Evolutionary conservation across 2,113 vertebrate species (phyloP).

Genomic region (Cariama cristata): DNA sequence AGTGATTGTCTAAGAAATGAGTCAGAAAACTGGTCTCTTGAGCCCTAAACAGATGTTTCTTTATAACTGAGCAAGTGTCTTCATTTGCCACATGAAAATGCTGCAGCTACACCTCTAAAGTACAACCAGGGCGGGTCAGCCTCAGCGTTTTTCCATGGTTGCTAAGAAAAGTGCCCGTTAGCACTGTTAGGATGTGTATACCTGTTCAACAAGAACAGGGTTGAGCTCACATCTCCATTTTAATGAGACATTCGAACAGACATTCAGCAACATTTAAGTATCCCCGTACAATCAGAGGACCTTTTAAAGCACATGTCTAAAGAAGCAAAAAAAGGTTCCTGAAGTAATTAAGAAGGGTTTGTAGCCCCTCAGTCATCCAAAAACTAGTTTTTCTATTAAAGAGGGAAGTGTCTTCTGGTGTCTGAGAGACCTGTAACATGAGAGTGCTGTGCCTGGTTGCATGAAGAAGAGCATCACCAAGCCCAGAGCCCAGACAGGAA

Average conservation of each 20-base stretch:
- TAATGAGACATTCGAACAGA: background rate
- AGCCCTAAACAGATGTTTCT: background rate
- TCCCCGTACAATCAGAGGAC: background rate
- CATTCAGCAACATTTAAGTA: background rate
- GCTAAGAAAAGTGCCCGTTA: background rate
- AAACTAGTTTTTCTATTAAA: background rate
- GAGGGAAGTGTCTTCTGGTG: background rate
- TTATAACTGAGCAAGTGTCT: background rate
- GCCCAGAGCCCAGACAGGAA: background rate
- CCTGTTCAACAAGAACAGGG: background rate
- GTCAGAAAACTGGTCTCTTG: background rate
- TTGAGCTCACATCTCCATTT: background rate
- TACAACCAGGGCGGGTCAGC: background rate
- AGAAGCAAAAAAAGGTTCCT: background rate
- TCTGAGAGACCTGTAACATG: background rate
- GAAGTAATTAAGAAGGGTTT: background rate
- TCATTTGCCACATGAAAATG: background rate
- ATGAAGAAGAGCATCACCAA: background rate
- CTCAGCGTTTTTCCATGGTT: background rate
- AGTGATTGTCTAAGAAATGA: background rate
- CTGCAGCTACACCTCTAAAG: background rate
- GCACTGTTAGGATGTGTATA: background rate
- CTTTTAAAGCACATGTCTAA: background rate
- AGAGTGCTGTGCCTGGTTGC: background rate
- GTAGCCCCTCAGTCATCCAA: background rate